Base-by-base conservation (phyloP, 2,888 invertebrate genomes). In the Sericinus montela region DNA sequence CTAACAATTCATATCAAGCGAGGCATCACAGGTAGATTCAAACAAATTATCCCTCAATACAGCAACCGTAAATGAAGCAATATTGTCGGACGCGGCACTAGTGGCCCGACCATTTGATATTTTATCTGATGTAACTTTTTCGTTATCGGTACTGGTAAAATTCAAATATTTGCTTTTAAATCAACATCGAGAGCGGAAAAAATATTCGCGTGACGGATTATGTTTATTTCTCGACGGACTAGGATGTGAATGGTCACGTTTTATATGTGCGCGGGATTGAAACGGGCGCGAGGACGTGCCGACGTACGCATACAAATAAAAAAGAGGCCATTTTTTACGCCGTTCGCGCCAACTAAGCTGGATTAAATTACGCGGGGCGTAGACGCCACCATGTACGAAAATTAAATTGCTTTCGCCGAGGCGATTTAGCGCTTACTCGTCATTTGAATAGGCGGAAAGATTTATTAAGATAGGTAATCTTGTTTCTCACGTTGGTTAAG, bases 201-300 rank as follows among this genome's bases (percentile, higher is more conserved):
- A 51, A 56, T 54, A 57, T 55, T 64, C 55, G 60, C 66, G 65
- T 77, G 75, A 78, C 69, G 63, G 67, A 74, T 63, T 74, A 69
- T 73, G 72, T 79, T 76, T 79, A 75, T 78, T 66, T 60, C 68
- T 67, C 69, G 54, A 63, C 64, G 69, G 66, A 54, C 57, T 56
- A 43, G 58, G 62, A 58, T 62, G 68, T 73, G 74, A 80, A 80
- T 74, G 76, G 81, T 83, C 85, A 85, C 85, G 85, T 84, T 74
- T 70, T 71, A 72, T 73, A 67, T 73, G 69, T 71, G 64, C 63
- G 72, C 65, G 60, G 70, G 76, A 77, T 80, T 76, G 75, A 72
- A 80, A 69, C 67, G 71, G 65, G 69, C 58, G 65, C 44, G 56
- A 53, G 72, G 59, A 80, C 82, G 82, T 80, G 80, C 64, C 67